Evolutionary conservation across 2,888 invertebrate genomes (phyloP).

Genomic region (Lamellibrachia columna): DNA sequence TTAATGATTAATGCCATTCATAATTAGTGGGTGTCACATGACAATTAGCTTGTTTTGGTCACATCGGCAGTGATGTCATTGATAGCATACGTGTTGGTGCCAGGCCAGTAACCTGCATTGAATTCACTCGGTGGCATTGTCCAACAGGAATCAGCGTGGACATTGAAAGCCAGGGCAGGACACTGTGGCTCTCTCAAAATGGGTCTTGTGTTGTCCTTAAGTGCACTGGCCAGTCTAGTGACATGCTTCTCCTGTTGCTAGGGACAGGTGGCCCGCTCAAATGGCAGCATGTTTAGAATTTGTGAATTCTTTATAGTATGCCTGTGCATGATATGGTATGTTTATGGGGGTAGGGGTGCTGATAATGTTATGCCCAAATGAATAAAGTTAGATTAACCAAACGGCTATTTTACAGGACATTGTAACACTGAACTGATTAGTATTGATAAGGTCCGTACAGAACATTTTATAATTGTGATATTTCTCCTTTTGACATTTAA

Average conservation of each 20-base stretch:
- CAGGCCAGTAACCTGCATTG: neutral
- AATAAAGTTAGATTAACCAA: no score
- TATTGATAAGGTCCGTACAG: no score
- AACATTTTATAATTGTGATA: no score
- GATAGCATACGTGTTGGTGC: neutral
- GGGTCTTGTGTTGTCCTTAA: neutral
- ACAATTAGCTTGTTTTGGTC: neutral
- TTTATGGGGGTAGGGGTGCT: no score
- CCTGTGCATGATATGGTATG: no score
- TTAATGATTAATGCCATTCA: neutral
- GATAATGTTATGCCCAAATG: no score
- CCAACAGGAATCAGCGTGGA: neutral
- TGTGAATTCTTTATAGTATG: neutral
- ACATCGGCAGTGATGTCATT: neutral
- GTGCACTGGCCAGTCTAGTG: neutral
- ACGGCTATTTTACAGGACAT: no score
- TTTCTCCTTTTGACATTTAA: no score
- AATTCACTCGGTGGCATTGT: neutral
- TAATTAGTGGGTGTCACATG: slow-evolving; percentile 9
- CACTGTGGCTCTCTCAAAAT: neutral
- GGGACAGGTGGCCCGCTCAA: neutral
- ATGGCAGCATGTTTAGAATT: neutral
- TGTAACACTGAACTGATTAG: no score
- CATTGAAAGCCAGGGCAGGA: neutral
- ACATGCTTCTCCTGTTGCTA: neutral